phyloP scores from a whole-genome alignment of 2,113 vertebrate genomes.

The Scytalopus superciliaris region DNA sequence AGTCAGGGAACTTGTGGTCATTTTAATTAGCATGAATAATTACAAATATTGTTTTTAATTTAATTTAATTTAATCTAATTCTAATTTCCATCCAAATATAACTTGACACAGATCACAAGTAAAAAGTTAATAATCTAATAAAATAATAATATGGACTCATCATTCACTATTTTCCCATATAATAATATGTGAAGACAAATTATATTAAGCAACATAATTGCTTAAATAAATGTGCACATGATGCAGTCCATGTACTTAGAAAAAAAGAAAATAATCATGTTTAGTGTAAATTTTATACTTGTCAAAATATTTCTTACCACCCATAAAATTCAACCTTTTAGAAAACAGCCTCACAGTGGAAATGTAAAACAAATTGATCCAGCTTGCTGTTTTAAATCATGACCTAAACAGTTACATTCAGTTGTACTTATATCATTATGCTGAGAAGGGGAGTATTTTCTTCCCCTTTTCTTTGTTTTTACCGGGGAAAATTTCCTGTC shows the following conservation, averaged over 20 bases:
- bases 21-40: conserved; percentile 64
- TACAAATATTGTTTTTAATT: conserved; percentile 54
- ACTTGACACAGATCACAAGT: conserved; percentile 53
- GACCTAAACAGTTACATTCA: neutral
- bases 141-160: conserved; percentile 33
- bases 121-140: conserved; percentile 55
- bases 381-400: neutral
- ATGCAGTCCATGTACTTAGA: neutral
- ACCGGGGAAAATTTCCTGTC: neutral
- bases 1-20: conserved; percentile 10
- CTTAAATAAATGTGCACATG: conserved; percentile 21
- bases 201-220: conserved; percentile 52
- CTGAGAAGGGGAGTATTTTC: neutral
- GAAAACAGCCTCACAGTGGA: neutral
- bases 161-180: conserved; percentile 20
- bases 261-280: neutral
- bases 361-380: neutral
- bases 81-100: conserved; percentile 53
- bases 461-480: neutral
- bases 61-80: conserved; percentile 60
- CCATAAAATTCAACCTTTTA: neutral
- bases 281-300: neutral
- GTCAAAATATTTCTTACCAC: neutral
- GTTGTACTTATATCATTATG: neutral
- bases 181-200: conserved; percentile 49